These are phyloP conservation scores for Enteromius afrohamiltoni DNA, from an alignment of 2,797 vertebrate genomes.

Conservation along the genomic window DNA sequence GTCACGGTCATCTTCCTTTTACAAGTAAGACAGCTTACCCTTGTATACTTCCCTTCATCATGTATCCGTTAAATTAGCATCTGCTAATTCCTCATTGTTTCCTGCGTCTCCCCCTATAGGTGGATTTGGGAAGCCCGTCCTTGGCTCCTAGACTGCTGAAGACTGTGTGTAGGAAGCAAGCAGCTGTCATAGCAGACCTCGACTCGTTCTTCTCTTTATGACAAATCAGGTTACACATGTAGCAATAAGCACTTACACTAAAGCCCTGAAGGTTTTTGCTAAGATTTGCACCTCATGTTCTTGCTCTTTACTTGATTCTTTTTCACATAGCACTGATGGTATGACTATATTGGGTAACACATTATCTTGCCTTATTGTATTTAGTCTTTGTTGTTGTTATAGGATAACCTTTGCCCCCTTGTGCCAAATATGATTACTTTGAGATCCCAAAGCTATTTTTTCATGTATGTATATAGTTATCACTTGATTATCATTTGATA, in stretches of 20 bases:
- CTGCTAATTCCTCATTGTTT: not conserved
- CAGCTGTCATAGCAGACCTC: conserved; percentile 87
- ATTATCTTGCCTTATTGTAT: conserved; percentile 61
- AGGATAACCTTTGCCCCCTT: conserved; percentile 54
- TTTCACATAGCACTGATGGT: conserved; percentile 68
- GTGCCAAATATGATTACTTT: conserved; percentile 51
- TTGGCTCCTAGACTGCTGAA: conserved; percentile 82
- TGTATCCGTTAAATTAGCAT: not conserved
- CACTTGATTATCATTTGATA: conserved; percentile 34
- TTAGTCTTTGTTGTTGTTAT: conserved; percentile 51
- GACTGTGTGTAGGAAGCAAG: conserved; percentile 82
- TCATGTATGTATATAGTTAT: conserved; percentile 9
- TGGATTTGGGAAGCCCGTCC: conserved; percentile 89
- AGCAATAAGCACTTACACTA: conserved; percentile 68
- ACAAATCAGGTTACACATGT: conserved; percentile 54
- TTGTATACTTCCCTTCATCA: not conserved
- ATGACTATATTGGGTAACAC: conserved; percentile 61
- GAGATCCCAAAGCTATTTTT: conserved; percentile 38
- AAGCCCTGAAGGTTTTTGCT: conserved; percentile 54
- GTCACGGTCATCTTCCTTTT: conserved; percentile 88
- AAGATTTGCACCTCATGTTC: conserved; percentile 72
- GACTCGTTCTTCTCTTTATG: conserved; percentile 80
- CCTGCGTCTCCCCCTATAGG: conserved; percentile 71
- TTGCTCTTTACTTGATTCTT: conserved; percentile 66
- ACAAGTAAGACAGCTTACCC: conserved; percentile 78